Percentiles rank a stretch among this genome's conserved stretches.
These are phyloP conservation scores for Vidua macroura DNA, from an alignment of 2,113 vertebrate genomes.

Conservation along the genomic window DNA sequence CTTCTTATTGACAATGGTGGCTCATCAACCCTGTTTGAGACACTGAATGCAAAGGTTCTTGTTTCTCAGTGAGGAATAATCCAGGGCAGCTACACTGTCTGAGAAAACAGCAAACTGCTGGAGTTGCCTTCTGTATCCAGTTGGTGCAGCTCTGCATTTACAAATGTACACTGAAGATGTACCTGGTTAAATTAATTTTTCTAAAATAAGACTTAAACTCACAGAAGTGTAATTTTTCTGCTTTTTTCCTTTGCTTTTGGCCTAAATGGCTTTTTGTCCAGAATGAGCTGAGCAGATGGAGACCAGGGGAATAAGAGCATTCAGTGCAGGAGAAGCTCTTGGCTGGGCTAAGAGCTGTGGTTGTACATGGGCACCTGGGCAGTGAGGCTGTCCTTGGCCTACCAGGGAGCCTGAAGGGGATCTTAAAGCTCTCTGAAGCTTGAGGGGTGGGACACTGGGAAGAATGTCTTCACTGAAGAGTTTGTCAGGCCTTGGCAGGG, in stretches of 20 bases:
- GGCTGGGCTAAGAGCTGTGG: not conserved
- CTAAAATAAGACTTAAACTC: not conserved
- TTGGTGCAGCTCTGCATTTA: not conserved
- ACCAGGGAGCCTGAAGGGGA: not conserved
- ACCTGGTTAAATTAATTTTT: not conserved
- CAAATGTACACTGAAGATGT: not conserved
- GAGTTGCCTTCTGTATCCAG: not conserved
- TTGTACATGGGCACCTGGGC: fast-evolving
- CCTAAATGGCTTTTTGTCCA: not conserved
- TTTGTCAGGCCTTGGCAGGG: not conserved
- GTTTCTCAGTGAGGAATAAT: not conserved
- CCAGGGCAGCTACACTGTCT: not conserved
- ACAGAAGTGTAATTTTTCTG: not conserved
- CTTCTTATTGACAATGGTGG: not conserved
- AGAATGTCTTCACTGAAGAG: not conserved
- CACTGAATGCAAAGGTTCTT: not conserved
- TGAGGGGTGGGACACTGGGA: not conserved
- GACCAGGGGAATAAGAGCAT: not conserved
- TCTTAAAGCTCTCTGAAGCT: not conserved
- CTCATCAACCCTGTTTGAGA: not conserved
- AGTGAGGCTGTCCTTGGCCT: not conserved
- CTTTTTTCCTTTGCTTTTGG: not conserved
- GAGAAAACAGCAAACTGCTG: not conserved
- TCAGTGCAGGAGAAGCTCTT: not conserved
- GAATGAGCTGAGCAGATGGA: not conserved